These are phyloP conservation scores for Pterois miles DNA, from an alignment of 2,797 vertebrate species.

Conservation along the genomic window DNA sequence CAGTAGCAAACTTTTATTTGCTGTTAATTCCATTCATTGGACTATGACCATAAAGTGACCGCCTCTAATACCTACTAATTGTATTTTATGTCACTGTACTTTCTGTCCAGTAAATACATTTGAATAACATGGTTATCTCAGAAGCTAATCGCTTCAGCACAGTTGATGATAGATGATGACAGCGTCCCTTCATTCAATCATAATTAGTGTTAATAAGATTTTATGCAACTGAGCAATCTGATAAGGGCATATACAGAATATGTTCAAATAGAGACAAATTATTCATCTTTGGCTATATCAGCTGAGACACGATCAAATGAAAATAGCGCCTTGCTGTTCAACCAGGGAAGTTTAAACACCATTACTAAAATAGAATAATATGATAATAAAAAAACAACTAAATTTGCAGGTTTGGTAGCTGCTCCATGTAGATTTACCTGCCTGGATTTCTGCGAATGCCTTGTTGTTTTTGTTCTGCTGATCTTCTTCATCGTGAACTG, in stretches of 20 bases:
- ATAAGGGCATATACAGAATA: slow-evolving; percentile 1
- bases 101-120: slow-evolving; percentile 59
- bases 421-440: slow-evolving; percentile 3
- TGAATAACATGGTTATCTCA: slow-evolving; percentile 51
- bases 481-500: neutral
- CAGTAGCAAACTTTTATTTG: neutral
- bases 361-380: neutral
- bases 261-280: neutral
- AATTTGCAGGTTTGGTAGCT: neutral
- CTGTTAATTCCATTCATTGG: neutral
- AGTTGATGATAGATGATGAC: slow-evolving; percentile 46
- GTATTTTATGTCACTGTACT: slow-evolving; percentile 21
- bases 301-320: neutral
- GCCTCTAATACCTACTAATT: slow-evolving; percentile 31
- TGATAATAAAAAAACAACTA: neutral
- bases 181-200: slow-evolving; percentile 40
- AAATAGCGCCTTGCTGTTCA: slow-evolving; percentile 11
- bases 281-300: neutral
- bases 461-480: neutral
- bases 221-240: slow-evolving; percentile 14
- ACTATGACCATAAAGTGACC: neutral
- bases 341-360: neutral
- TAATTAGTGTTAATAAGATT: slow-evolving; percentile 54
- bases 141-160: slow-evolving; percentile 38
- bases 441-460: slow-evolving; percentile 22